These are phyloP conservation scores for Thymallus thymallus DNA, from an alignment of 2,113 vertebrate species.

Conservation along the genomic window DNA sequence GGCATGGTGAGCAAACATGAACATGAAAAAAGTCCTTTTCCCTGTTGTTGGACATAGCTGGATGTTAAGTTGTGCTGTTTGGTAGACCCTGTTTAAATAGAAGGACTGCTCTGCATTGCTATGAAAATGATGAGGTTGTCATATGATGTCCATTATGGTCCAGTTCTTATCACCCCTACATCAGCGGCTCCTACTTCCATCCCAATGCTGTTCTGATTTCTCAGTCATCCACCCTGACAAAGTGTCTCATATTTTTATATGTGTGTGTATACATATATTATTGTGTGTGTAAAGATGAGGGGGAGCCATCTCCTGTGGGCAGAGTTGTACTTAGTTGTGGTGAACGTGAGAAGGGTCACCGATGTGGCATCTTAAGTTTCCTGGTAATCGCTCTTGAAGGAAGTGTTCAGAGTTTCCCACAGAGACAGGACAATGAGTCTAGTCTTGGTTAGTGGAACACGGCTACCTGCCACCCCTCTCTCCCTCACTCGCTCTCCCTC, in stretches of 20 bases:
- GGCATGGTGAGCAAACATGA: constrained; percentile 18
- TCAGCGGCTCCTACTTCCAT: not conserved
- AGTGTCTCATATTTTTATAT: not conserved
- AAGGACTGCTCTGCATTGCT: not conserved
- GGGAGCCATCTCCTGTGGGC: constrained; percentile 2
- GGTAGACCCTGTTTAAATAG: not conserved
- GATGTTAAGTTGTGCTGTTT: not conserved
- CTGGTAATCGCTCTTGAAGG: constrained; percentile 63
- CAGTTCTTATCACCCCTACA: not conserved
- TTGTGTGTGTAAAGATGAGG: not conserved
- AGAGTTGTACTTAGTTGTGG: constrained; percentile 47
- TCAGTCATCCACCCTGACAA: not conserved
- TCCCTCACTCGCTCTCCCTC: constrained; percentile 24
- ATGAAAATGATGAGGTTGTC: not conserved
- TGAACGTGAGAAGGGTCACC: constrained; percentile 63
- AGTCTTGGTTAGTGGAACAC: constrained; percentile 54
- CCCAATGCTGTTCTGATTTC: not conserved
- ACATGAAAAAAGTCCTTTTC: not conserved
- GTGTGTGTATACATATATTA: constrained; percentile 7
- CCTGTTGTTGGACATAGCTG: not conserved
- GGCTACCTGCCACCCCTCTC: constrained; percentile 35
- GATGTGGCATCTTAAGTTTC: constrained; percentile 58
- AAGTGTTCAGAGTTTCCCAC: constrained; percentile 61
- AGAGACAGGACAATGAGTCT: constrained; percentile 57
- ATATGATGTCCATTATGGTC: not conserved